These are phyloP conservation scores for Etheostoma nigrum DNA, from an alignment of 2,797 vertebrate species.

Conservation along the genomic window DNA sequence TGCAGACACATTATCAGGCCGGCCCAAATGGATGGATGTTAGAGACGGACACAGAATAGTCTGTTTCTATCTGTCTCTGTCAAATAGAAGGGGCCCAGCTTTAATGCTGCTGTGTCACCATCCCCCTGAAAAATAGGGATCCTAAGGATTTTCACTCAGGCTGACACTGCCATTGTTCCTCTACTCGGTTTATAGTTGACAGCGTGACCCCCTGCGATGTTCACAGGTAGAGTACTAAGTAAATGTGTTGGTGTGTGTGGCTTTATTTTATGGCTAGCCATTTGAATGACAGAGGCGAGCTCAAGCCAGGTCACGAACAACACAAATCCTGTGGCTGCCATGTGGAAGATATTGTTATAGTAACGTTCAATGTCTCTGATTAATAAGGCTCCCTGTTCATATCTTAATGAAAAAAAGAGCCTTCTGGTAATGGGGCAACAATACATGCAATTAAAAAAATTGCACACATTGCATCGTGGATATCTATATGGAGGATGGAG, in stretches of 20 bases:
- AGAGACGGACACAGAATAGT: constrained; percentile 57
- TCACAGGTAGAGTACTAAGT: constrained; percentile 46
- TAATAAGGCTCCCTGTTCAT: constrained; percentile 68
- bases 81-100: constrained; percentile 55
- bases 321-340: constrained; percentile 43
- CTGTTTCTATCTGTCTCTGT: constrained; percentile 70
- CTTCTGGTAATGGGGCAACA: constrained; percentile 66
- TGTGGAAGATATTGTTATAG: constrained; percentile 57
- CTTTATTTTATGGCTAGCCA: constrained; percentile 33
- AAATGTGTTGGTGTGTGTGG: constrained; percentile 7
- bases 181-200: constrained; percentile 38
- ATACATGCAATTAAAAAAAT: constrained; percentile 74
- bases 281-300: constrained; percentile 31
- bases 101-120: constrained; percentile 67
- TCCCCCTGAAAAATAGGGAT: constrained; percentile 59
- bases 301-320: constrained; percentile 58
- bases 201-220: constrained; percentile 38
- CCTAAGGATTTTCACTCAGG: constrained; percentile 31
- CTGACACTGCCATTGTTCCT: constrained; percentile 53
- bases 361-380: constrained; percentile 69
- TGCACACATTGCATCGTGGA: constrained; percentile 55
- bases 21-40: constrained; percentile 63
- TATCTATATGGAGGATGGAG: constrained; percentile 43
- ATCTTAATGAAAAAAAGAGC: constrained; percentile 73
- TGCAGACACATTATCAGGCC: constrained; percentile 46